phyloP scores from a whole-genome alignment of 2,888 invertebrate species.

The Lithophane ornitopus region DNA sequence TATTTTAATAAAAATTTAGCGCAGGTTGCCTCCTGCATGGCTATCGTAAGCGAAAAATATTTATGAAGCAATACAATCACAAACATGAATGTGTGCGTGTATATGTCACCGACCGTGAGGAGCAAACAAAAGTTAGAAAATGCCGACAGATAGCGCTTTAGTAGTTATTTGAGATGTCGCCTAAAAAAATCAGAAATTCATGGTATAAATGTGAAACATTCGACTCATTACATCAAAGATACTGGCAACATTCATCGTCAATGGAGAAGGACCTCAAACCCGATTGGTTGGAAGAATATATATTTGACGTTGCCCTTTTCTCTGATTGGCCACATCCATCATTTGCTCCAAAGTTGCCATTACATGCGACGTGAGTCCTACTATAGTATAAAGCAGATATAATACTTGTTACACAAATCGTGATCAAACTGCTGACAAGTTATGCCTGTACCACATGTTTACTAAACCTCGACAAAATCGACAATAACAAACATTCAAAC shows the following conservation, averaged over 20 bases:
- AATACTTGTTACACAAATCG: neutral
- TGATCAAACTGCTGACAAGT: neutral
- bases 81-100: constrained; percentile 84
- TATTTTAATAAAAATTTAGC: constrained; percentile 91
- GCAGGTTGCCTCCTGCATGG: constrained; percentile 91
- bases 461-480: neutral
- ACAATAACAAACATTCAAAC: neutral
- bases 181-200: constrained; percentile 32
- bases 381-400: constrained; percentile 29
- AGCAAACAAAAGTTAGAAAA: constrained; percentile 68
- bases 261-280: neutral
- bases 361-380: neutral
- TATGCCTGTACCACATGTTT: neutral
- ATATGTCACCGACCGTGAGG: constrained; percentile 71
- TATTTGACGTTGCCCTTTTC: neutral
- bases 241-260: constrained; percentile 25
- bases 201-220: constrained; percentile 46
- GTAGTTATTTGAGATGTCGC: constrained; percentile 35
- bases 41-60: constrained; percentile 91
- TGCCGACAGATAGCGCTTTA: constrained; percentile 74
- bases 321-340: constrained; percentile 11
- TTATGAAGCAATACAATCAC: constrained; percentile 89
- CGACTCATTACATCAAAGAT: neutral
- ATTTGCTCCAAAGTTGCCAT: constrained; percentile 22
- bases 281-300: constrained; percentile 35